Evolutionary conservation across 2,888 invertebrate genomes (phyloP).

Genomic region (Leucophora obtusa): DNA sequence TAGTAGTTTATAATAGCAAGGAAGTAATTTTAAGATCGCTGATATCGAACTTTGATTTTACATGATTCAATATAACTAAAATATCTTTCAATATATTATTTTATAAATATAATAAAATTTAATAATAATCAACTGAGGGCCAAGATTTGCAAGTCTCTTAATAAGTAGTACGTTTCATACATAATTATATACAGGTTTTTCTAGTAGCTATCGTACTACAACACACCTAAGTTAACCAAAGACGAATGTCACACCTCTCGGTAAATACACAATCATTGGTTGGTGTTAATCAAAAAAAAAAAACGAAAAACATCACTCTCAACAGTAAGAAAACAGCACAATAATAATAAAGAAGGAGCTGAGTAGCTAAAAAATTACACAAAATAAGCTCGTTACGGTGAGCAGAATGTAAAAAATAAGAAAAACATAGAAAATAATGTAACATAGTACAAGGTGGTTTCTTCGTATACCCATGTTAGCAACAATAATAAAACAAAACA

Average conservation of each 20-base stretch:
- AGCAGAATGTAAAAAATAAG: conserved; percentile 14
- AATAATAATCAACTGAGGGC: no score
- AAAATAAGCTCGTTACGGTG: conserved; percentile 57
- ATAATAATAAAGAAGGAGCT: conserved; percentile 27
- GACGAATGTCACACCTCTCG: conserved; percentile 76
- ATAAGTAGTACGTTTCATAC: no score
- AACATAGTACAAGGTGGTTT: conserved; percentile 8
- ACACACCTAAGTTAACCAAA: conserved; percentile 47
- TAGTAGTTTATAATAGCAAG: no score
- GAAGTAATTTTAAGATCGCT: no score
- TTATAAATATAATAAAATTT: no score
- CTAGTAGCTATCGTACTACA: neutral
- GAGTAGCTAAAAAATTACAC: conserved; percentile 12
- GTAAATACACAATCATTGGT: conserved; percentile 78
- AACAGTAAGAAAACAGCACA: conserved; percentile 2
- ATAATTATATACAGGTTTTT: neutral
- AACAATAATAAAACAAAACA: neutral
- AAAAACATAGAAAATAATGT: neutral
- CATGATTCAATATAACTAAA: no score
- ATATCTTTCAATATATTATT: no score
- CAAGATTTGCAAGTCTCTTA: no score
- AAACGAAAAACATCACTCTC: conserved; percentile 19
- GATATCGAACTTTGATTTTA: no score
- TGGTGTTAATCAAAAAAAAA: conserved; percentile 77
- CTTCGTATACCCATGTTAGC: neutral